Percentiles rank a stretch among this genome's conserved stretches.
Conservation (phyloP, 2,797 vertebrate genomes). For the Syngnathus rostellatus region DNA sequence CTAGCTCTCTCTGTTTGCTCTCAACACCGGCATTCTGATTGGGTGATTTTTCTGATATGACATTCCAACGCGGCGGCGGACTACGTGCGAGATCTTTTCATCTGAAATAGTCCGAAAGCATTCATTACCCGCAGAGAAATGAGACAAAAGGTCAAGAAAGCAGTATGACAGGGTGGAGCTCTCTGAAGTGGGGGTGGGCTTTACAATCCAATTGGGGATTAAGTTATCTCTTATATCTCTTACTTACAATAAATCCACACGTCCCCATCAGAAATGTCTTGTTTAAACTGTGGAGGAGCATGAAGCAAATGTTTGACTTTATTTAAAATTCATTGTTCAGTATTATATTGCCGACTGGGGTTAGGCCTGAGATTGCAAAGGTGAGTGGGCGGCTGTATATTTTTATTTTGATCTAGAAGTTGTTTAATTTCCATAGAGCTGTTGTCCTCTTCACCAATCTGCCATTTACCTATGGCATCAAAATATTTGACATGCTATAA, state of each 20-base stretch:
- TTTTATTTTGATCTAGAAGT: slow-evolving; percentile 54
- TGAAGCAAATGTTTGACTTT: slow-evolving; percentile 77
- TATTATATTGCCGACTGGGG: slow-evolving; percentile 57
- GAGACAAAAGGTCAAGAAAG: slow-evolving; percentile 73
- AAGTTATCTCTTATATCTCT: slow-evolving; percentile 72
- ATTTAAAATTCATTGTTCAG: slow-evolving; percentile 72
- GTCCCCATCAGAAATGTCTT: slow-evolving; percentile 70
- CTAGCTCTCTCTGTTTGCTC: slow-evolving; percentile 69
- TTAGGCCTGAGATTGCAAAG: slow-evolving; percentile 58
- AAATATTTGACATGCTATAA: slow-evolving; percentile 70
- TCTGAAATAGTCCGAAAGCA: slow-evolving; percentile 70
- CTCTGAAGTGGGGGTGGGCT: slow-evolving; percentile 60
- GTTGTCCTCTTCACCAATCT: slow-evolving; percentile 46
- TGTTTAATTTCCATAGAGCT: slow-evolving; percentile 52
- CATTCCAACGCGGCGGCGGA: slow-evolving; percentile 63
- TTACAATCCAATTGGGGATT: slow-evolving; percentile 72
- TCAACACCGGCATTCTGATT: slow-evolving; percentile 75
- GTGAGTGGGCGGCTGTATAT: slow-evolving; percentile 52
- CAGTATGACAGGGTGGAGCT: slow-evolving; percentile 54
- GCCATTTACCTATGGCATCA: slow-evolving; percentile 65
- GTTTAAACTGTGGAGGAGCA: slow-evolving; percentile 71
- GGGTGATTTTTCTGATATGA: slow-evolving; percentile 72
- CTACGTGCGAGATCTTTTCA: slow-evolving; percentile 59
- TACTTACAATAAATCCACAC: slow-evolving; percentile 75
- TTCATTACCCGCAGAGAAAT: slow-evolving; percentile 70